Evolutionary conservation across 2,888 invertebrate species (phyloP).

Genomic region (Lasioglossum vierecki): DNA sequence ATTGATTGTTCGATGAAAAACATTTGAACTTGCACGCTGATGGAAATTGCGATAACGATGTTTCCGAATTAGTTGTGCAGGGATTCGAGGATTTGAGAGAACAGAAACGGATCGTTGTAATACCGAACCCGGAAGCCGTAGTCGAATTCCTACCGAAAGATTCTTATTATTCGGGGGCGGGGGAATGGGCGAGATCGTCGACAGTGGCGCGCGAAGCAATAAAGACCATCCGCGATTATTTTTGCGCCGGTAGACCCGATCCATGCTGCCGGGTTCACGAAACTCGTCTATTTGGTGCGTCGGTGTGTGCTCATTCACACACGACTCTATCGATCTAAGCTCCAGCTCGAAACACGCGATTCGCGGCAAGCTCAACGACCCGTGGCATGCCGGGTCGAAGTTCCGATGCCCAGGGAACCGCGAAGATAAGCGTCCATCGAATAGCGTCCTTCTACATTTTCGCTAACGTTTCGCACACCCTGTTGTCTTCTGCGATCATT

Average conservation of each 20-base stretch:
- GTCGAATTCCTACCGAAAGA: neutral
- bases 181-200: neutral
- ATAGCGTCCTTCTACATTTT: neutral
- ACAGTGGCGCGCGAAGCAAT: neutral
- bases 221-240: slow-evolving; percentile 11
- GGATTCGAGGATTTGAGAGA: neutral
- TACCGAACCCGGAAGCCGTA: slow-evolving; percentile 11
- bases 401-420: slow-evolving; percentile 38
- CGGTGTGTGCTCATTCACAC: slow-evolving; percentile 30
- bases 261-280: slow-evolving; percentile 26
- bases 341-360: slow-evolving; percentile 70
- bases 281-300: slow-evolving; percentile 17
- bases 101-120: neutral
- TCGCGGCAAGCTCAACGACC: slow-evolving; percentile 75
- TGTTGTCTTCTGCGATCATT: neutral
- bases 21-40: no score
- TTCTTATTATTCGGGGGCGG: slow-evolving; percentile 1
- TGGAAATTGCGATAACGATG: no score
- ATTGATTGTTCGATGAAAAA: no score
- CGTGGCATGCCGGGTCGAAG: slow-evolving; percentile 62
- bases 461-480: neutral
- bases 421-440: slow-evolving; percentile 24
- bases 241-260: neutral
- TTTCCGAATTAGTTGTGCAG: no score
- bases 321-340: slow-evolving; percentile 63